Evolutionary conservation across 2,797 vertebrate genomes (phyloP).

Genomic region (Valencia hispanica): DNA sequence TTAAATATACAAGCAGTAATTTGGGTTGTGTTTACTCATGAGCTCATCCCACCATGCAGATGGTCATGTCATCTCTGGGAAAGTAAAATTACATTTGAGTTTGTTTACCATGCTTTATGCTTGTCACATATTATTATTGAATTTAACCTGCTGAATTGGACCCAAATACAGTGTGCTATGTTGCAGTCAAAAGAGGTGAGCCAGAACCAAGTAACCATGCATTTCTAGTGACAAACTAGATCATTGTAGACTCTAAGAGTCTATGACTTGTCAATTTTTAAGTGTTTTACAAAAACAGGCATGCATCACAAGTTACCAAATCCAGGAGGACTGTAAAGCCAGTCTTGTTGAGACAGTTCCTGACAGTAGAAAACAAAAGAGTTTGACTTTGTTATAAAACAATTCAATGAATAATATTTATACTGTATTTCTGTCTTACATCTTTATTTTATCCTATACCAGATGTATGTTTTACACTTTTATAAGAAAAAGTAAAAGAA

Average conservation of each 20-base stretch:
- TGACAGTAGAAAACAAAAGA: constrained; percentile 8
- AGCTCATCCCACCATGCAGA: constrained; percentile 28
- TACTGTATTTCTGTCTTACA: neutral
- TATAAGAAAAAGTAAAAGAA: neutral
- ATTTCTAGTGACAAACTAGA: constrained; percentile 59
- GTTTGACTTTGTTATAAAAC: constrained; percentile 35
- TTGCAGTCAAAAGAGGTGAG: constrained; percentile 46
- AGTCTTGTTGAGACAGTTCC: constrained; percentile 29
- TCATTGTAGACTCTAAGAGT: constrained; percentile 42
- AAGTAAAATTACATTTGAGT: constrained; percentile 46
- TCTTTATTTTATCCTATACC: neutral
- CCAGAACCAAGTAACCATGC: constrained; percentile 62
- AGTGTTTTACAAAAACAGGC: constrained; percentile 43
- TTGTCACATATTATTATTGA: constrained; percentile 71
- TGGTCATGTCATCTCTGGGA: constrained; percentile 41
- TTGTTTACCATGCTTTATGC: constrained; percentile 66
- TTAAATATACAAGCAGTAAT: constrained; percentile 43
- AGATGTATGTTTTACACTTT: neutral
- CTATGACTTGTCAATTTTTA: constrained; percentile 57
- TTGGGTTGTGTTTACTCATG: constrained; percentile 29
- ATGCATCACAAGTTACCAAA: constrained; percentile 42
- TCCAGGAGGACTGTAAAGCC: constrained; percentile 31
- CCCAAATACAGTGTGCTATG: constrained; percentile 45
- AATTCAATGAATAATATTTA: constrained; percentile 25
- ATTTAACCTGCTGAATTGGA: constrained; percentile 65